phyloP scores from a whole-genome alignment of 2,888 invertebrate species.

The Caenorhabditis sinica region DNA sequence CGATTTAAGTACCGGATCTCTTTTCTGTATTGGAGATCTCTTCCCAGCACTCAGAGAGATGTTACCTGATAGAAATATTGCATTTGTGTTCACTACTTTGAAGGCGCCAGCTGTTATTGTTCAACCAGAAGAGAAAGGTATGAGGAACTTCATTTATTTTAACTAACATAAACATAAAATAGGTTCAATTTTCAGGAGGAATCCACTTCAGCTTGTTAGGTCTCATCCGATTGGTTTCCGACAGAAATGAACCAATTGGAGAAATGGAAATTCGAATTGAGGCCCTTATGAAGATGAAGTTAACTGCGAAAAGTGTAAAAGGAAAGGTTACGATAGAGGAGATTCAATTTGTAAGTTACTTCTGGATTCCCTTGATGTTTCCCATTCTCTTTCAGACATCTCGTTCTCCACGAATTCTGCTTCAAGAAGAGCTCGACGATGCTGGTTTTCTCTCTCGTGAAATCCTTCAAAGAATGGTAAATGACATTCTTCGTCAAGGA shows the following conservation, averaged over 20 bases:
- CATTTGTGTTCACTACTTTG: constrained; percentile 74
- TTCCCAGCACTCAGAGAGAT: constrained; percentile 80
- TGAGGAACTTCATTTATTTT: neutral
- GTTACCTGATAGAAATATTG: constrained; percentile 77
- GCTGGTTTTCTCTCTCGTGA: constrained; percentile 81
- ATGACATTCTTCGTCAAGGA: constrained; percentile 82
- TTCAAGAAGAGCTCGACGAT: constrained; percentile 82
- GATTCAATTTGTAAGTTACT: constrained; percentile 75
- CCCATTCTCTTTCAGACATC: constrained; percentile 71
- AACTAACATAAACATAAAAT: neutral
- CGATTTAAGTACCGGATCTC: constrained; percentile 76
- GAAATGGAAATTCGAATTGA: constrained; percentile 76
- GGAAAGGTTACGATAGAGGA: constrained; percentile 80
- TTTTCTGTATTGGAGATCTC: constrained; percentile 82
- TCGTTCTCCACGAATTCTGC: constrained; percentile 78
- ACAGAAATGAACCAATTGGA: constrained; percentile 75
- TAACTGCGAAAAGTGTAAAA: constrained; percentile 78
- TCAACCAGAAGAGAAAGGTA: constrained; percentile 69
- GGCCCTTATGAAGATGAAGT: constrained; percentile 81
- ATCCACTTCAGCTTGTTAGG: constrained; percentile 79
- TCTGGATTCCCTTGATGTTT: neutral
- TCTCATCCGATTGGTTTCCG: constrained; percentile 69
- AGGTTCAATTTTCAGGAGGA: constrained; percentile 68
- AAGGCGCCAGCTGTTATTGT: constrained; percentile 72
- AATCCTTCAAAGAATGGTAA: constrained; percentile 79